Conservation (phyloP, 2,888 invertebrate species). For the Cremastinae sp. region DNA sequence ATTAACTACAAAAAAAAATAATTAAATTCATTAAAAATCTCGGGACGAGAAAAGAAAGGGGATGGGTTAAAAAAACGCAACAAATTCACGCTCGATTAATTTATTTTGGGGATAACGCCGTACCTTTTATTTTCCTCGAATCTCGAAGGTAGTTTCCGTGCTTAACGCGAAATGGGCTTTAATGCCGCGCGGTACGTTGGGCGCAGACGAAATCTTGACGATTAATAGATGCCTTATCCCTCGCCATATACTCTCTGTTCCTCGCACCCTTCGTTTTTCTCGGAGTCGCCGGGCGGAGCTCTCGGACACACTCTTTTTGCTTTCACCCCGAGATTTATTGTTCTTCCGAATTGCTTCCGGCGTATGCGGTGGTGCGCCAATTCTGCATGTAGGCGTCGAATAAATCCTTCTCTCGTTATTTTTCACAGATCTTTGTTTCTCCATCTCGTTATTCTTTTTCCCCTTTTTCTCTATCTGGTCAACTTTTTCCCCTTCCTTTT, state of each 20-base stretch:
- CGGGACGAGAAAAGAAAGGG: no score
- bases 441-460: slow-evolving; percentile 12
- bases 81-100: no score
- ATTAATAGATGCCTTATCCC: slow-evolving; percentile 70
- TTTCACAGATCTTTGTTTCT: slow-evolving; percentile 33
- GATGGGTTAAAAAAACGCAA: no score
- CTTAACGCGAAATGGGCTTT: slow-evolving; percentile 26
- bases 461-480: slow-evolving; percentile 4
- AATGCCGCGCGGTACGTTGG: slow-evolving; percentile 61
- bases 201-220: slow-evolving; percentile 68
- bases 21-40: no score
- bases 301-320: slow-evolving; percentile 50
- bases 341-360: slow-evolving; percentile 59
- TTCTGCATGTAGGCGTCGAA: slow-evolving; percentile 62
- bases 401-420: slow-evolving; percentile 59
- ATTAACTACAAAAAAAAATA: no score
- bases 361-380: slow-evolving; percentile 59
- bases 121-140: no score
- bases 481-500: slow-evolving; percentile 25
- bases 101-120: no score
- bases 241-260: slow-evolving; percentile 47
- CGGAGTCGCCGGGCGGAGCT: slow-evolving; percentile 37
- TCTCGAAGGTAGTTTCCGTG: no score
- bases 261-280: slow-evolving; percentile 47
- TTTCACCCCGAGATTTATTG: slow-evolving; percentile 58